Percentiles rank a stretch among this genome's conserved stretches.
phyloP scores from a whole-genome alignment of 2,888 invertebrate species.

The Mesochorus sp. region DNA sequence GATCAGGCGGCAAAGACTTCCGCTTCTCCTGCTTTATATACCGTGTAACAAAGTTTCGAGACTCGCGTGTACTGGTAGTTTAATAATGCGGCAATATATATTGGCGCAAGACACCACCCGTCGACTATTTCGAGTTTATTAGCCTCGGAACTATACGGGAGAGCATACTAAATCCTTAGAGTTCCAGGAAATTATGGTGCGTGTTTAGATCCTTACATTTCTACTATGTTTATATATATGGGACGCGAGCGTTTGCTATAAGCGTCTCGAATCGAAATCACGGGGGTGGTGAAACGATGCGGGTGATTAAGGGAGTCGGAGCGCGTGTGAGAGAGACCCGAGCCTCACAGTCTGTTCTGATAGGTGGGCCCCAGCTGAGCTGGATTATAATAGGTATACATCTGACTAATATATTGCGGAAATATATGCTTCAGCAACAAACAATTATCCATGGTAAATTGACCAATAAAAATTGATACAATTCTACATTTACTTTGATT shows the following conservation, averaged over 20 bases:
- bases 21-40: constrained; percentile 3
- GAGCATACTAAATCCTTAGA: neutral
- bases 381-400: neutral
- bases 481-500: too few species aligned
- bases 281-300: constrained; percentile 49
- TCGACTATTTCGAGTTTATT: constrained; percentile 34
- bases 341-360: neutral
- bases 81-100: constrained; percentile 22
- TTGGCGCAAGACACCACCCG: neutral
- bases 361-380: neutral
- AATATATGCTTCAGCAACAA: too few species aligned
- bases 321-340: neutral
- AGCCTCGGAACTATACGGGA: neutral
- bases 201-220: too few species aligned
- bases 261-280: constrained; percentile 45
- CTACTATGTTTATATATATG: neutral
- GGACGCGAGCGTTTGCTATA: neutral
- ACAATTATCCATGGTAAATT: too few species aligned
- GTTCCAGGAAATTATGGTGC: neutral
- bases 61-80: neutral
- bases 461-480: too few species aligned
- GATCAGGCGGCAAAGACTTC: constrained; percentile 20
- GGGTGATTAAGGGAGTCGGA: constrained; percentile 40
- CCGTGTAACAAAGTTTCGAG: neutral
- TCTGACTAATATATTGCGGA: too few species aligned